Evolutionary conservation across 2,888 invertebrate genomes (phyloP).

Genomic region (Monoplex corrugatus): DNA sequence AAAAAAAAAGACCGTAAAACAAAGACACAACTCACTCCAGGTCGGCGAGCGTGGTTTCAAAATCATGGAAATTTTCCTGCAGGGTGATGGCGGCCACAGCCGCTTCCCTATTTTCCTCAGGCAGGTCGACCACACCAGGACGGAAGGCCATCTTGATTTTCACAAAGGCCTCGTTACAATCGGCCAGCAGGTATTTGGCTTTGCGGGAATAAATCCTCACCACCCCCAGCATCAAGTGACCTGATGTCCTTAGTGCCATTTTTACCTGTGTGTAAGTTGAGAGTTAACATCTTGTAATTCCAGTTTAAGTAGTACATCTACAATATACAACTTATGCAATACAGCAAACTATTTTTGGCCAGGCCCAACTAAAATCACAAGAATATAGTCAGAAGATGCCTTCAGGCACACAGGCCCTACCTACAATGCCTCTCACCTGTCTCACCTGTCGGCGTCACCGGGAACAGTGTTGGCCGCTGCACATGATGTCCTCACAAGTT

Average conservation of each 20-base stretch:
- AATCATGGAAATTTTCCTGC: slow-evolving; percentile 99
- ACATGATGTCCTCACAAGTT: no score
- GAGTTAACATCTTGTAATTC: background rate
- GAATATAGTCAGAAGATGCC: no score
- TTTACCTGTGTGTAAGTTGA: slow-evolving; percentile 87
- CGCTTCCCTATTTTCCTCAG: slow-evolving; percentile 98
- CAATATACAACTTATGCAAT: no score
- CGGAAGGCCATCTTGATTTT: slow-evolving; percentile 99
- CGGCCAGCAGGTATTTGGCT: slow-evolving; percentile 98
- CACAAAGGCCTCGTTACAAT: slow-evolving; percentile 99
- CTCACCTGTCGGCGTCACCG: no score
- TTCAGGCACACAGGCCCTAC: no score
- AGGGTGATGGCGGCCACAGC: slow-evolving; percentile 98
- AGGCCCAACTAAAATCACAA: no score
- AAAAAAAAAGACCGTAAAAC: no score
- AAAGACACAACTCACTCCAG: slow-evolving; percentile 87
- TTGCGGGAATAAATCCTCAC: slow-evolving; percentile 99
- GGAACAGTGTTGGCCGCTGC: no score
- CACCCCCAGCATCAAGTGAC: slow-evolving; percentile 98
- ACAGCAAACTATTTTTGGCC: no score
- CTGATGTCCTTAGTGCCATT: slow-evolving; percentile 99
- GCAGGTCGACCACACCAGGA: slow-evolving; percentile 90
- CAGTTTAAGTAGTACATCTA: no score
- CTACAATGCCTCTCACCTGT: no score
- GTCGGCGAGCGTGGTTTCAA: slow-evolving; percentile 97